phyloP scores from a whole-genome alignment of 2,797 vertebrate genomes.

The Luscinia luscinia region DNA sequence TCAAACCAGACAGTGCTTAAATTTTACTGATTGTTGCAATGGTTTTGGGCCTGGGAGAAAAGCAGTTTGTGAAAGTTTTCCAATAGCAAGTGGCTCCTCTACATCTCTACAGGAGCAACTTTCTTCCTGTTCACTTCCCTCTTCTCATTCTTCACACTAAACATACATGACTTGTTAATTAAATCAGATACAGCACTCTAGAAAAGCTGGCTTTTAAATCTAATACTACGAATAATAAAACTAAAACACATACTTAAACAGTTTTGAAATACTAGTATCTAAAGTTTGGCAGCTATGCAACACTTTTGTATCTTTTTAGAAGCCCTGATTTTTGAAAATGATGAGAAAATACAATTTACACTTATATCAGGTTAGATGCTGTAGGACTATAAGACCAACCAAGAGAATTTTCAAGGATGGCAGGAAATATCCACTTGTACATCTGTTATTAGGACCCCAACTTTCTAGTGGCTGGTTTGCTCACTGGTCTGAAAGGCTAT shows the following conservation, averaged over 20 bases:
- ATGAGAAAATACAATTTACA: neutral
- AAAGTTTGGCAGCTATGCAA: neutral
- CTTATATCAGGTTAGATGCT: neutral
- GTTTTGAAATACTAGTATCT: neutral
- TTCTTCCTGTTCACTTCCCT: neutral
- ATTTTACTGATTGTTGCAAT: neutral
- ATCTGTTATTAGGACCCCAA: neutral
- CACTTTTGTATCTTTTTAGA: neutral
- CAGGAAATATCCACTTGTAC: neutral
- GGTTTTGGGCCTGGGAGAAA: neutral
- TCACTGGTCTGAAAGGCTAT: neutral
- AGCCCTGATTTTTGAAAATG: neutral
- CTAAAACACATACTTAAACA: neutral
- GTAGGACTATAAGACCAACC: neutral
- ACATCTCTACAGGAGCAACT: neutral
- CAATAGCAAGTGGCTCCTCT: neutral
- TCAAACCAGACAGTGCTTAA: neutral
- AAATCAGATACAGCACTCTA: neutral
- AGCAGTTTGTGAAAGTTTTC: neutral
- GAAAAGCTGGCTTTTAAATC: neutral
- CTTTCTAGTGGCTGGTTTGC: neutral
- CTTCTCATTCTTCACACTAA: neutral
- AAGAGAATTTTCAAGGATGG: neutral
- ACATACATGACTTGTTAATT: neutral
- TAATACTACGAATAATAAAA: neutral